Percentiles rank a stretch among this genome's conserved stretches.
Evolutionary conservation across 2,113 vertebrate species (phyloP).

Genomic region (Melospiza georgiana): DNA sequence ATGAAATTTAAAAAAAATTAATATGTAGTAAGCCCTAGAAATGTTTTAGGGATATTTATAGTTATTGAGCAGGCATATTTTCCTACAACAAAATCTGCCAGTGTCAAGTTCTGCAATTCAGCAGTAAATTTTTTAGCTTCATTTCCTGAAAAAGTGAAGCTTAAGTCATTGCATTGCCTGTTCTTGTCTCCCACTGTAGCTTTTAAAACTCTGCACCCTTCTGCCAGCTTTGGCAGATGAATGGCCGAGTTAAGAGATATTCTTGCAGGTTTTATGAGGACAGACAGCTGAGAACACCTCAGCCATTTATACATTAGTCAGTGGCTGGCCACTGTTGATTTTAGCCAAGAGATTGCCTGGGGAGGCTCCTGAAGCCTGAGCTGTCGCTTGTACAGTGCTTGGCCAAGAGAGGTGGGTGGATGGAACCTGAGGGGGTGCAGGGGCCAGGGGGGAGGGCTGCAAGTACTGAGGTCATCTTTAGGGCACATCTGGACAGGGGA

Average conservation of each 20-base stretch:
- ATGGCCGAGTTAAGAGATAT: not conserved
- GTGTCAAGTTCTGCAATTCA: constrained; percentile 42
- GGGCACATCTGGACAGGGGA: not conserved
- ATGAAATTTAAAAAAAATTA: not conserved
- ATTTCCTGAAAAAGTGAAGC: not conserved
- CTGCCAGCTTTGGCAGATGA: constrained; percentile 6
- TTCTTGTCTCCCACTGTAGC: not conserved
- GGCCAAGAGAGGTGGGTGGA: not conserved
- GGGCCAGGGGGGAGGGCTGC: not conserved
- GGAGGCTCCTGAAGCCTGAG: not conserved
- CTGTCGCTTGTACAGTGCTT: not conserved
- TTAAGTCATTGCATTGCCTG: constrained; percentile 13
- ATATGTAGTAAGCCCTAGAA: not conserved
- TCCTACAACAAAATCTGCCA: constrained; percentile 28
- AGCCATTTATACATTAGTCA: not conserved
- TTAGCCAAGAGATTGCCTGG: not conserved
- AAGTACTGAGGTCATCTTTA: not conserved
- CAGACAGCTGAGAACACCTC: constrained; percentile 43
- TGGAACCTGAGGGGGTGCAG: not conserved
- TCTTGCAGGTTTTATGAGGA: not conserved
- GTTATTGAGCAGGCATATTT: constrained; percentile 66
- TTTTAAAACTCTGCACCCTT: not conserved
- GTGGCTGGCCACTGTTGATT: constrained; percentile 61
- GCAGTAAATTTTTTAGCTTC: not conserved
- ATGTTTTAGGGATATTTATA: constrained; percentile 52